Conservation (phyloP, 2,888 invertebrate species). For the Lypha dubia region DNA sequence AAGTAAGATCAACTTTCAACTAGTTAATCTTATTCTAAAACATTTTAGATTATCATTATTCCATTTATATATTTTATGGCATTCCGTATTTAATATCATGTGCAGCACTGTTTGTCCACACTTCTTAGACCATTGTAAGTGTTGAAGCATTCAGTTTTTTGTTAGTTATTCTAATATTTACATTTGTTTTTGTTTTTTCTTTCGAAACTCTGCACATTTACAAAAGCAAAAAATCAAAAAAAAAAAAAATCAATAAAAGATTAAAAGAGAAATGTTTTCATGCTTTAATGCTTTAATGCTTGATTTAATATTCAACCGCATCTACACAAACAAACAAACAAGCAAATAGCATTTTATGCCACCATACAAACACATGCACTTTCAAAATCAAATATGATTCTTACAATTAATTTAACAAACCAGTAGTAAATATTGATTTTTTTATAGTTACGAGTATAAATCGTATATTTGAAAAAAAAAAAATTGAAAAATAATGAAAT, state of each 20-base stretch:
- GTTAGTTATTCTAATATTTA: conserved; percentile 25
- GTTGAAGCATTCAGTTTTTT: conserved; percentile 42
- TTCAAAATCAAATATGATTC: conserved; percentile 51
- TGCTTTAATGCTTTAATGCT: conserved; percentile 34
- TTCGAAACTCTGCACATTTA: background rate
- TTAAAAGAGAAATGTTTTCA: conserved; percentile 42
- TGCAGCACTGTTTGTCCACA: background rate
- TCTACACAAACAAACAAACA: conserved; percentile 27
- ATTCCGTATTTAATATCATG: background rate
- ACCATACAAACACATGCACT: background rate
- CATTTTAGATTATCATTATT: no score
- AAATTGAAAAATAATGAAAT: conserved; percentile 12
- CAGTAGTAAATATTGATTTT: conserved; percentile 50
- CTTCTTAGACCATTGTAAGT: conserved; percentile 5
- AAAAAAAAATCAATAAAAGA: background rate
- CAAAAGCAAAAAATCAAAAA: background rate
- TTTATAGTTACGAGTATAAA: background rate
- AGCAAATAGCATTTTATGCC: background rate
- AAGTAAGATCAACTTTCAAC: no score
- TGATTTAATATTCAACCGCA: conserved; percentile 41
- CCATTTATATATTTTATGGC: no score
- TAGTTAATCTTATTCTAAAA: no score
- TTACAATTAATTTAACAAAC: conserved; percentile 64
- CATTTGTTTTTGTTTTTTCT: background rate
- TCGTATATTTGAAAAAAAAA: no score